phyloP scores from a whole-genome alignment of 2,888 invertebrate species.

The Antheraea yamamai region DNA sequence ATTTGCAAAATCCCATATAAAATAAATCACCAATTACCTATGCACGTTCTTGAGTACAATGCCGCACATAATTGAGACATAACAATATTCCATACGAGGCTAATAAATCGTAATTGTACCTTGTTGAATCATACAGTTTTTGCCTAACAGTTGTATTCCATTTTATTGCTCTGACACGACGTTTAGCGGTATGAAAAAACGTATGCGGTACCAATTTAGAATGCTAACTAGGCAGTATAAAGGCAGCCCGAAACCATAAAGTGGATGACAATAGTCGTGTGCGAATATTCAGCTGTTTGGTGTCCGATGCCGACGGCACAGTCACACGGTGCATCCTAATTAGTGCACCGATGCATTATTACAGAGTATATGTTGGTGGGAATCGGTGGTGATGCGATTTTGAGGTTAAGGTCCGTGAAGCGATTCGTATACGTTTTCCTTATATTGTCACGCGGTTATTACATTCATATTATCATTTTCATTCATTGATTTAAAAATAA shows the following conservation, averaged over 20 bases:
- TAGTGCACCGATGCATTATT: conserved; percentile 66
- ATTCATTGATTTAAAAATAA: conserved; percentile 12
- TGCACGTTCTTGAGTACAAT: conserved; percentile 35
- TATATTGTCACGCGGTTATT: conserved; percentile 21
- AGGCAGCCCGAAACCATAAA: conserved; percentile 78
- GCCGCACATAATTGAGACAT: conserved; percentile 51
- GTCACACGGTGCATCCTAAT: conserved; percentile 71
- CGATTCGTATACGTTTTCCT: conserved; percentile 37
- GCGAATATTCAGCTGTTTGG: conserved; percentile 78
- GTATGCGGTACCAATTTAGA: conserved; percentile 72
- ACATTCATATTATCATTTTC: conserved; percentile 18
- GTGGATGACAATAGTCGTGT: conserved; percentile 77
- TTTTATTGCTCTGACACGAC: conserved; percentile 74
- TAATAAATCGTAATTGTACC: conserved; percentile 54
- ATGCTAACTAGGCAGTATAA: conserved; percentile 76
- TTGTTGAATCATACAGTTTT: conserved; percentile 59
- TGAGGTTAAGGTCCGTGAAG: conserved; percentile 47
- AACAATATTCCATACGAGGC: conserved; percentile 42
- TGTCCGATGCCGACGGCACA: conserved; percentile 65
- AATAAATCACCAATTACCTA: conserved; percentile 17
- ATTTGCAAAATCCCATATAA: conserved; percentile 30
- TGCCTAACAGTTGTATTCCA: conserved; percentile 50
- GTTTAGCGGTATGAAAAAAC: conserved; percentile 77
- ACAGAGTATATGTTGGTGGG: conserved; percentile 55
- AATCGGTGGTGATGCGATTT: conserved; percentile 50